Evolutionary conservation across 1,140 invertebrate genomes (phyloP), one percentile per base, ranked within the genome.

Genomic region (Papilio polyxenes): DNA sequence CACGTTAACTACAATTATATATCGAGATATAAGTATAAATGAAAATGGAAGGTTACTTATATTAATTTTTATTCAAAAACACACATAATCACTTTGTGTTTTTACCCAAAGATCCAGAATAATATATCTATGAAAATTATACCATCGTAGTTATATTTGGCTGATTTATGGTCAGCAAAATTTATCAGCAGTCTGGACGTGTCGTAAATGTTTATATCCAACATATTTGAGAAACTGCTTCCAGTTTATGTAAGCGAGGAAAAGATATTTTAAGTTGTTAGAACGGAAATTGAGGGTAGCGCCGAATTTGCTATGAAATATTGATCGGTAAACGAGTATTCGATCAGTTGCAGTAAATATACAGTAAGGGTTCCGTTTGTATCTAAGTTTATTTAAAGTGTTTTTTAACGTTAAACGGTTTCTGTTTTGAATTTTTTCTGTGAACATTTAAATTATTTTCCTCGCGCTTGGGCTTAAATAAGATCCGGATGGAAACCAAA

Each of bases 171-270:
- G 49, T 59, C 53, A 10, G 11, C 76, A 20, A 79, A 79, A 62
- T 79, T 37, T 62, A 79, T 59, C 53, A 62, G 13, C 37, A 11
- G 11, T 59, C n/a, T 79, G 76, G 6, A 53, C 53, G 62, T 79
- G 76, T 79, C 76, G 76, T 79, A 79, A 79, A 79, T 79, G 51
- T 62, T 56, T 72, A 31, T 37, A 37, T 72, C 65, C 31, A 62
- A 40, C 51, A 48, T 62, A 62, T 56, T 79, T 78, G 11, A 56
- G 49, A 79, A 62, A 79, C 76, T 31, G 20, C 75, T 79, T 31
- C 23, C 53, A 79, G 53, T 53, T 79, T 79, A 79, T 56, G 76
- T 59, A 62, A 79, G 76, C 53, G 31, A 23, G 31, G 37, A 37
- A 37, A 23, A 59, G 76, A 78, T 78, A 40, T 72, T 72, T 72